These are phyloP conservation scores for Emydura subglobosa DNA, from an alignment of 2,113 vertebrate genomes.

Conservation along the genomic window DNA sequence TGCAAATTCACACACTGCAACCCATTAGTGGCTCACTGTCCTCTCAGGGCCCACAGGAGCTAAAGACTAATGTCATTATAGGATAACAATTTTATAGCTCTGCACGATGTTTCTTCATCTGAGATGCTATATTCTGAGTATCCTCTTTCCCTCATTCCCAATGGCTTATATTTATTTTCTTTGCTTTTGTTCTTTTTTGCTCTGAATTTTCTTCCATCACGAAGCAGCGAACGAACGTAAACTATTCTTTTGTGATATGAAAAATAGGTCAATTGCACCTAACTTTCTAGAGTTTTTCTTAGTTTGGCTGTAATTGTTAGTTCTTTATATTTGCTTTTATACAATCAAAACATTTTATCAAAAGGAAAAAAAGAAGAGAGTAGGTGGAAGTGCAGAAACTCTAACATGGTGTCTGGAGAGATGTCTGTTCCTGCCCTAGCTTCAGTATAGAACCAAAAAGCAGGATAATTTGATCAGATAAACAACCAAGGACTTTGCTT, in stretches of 20 bases:
- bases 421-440: background rate
- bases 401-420: background rate
- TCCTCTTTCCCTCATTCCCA: background rate
- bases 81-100: background rate
- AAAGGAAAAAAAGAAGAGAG: background rate
- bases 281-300: background rate
- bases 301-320: background rate
- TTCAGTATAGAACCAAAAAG: background rate
- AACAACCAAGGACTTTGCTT: background rate
- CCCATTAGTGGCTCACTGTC: background rate
- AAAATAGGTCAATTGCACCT: background rate
- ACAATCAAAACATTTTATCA: background rate
- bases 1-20: background rate
- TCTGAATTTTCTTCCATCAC: background rate
- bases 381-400: background rate
- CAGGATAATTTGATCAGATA: background rate
- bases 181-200: background rate
- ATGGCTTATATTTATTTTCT: background rate
- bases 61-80: background rate
- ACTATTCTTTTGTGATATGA: background rate
- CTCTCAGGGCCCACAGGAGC: rapidly evolving
- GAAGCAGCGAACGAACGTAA: background rate
- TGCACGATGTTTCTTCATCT: background rate
- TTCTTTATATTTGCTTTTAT: background rate
- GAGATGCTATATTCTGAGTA: background rate